A percentile compares a stretch with the other conserved stretches of the same genome.
phyloP scores from a whole-genome alignment of 2,113 vertebrate species.

The Proterorhinus semilunaris region DNA sequence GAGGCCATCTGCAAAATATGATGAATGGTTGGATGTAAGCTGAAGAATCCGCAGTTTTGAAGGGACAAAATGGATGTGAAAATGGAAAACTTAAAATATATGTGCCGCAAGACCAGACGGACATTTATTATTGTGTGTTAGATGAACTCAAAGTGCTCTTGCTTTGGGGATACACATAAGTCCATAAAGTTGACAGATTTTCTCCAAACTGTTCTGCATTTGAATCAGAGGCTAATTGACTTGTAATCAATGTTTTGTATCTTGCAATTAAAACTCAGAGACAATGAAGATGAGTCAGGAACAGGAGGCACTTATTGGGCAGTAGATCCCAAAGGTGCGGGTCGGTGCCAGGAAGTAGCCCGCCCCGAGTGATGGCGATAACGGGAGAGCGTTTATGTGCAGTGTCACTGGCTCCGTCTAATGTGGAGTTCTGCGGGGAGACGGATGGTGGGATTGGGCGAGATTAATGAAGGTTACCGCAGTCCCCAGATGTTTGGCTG shows the following conservation, averaged over 20 bases:
- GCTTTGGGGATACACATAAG: constrained; percentile 42
- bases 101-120: constrained; percentile 48
- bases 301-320: constrained; percentile 57
- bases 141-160: constrained; percentile 56
- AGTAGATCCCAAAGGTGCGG: constrained; percentile 55
- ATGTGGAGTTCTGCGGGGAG: constrained; percentile 91
- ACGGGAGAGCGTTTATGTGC: constrained; percentile 60
- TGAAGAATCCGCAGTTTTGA: constrained; percentile 37
- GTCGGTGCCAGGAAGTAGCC: constrained; percentile 51
- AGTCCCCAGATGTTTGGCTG: constrained; percentile 98
- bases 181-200: constrained; percentile 22
- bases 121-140: constrained; percentile 60
- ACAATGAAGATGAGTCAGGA: constrained; percentile 49
- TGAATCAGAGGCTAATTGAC: constrained; percentile 53
- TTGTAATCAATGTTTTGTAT: constrained; percentile 67
- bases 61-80: constrained; percentile 26
- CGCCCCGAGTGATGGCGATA: constrained; percentile 54
- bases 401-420: constrained; percentile 90
- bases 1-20: constrained; percentile 42
- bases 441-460: constrained; percentile 81
- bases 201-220: constrained; percentile 15
- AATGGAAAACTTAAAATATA: constrained; percentile 38
- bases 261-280: constrained; percentile 62
- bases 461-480: constrained; percentile 99
- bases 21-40: constrained; percentile 46